Conservation (phyloP, 2,113 vertebrate species). For the Perca fluviatilis region DNA sequence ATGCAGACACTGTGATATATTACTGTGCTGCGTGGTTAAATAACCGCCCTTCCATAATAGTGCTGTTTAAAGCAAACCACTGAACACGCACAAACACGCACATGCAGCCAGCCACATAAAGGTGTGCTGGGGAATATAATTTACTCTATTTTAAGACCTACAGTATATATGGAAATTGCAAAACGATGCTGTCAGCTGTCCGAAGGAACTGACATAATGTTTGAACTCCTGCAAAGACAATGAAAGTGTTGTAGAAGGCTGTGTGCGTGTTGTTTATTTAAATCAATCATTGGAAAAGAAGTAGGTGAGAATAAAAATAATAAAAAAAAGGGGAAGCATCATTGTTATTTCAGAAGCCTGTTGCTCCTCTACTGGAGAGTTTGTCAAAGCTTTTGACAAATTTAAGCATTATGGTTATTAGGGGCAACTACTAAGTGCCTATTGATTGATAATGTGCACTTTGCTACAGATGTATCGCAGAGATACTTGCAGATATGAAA, state of each 20-base stretch:
- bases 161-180: neutral
- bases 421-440: neutral
- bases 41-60: slow-evolving; percentile 84
- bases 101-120: neutral
- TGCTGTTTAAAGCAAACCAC: slow-evolving; percentile 68
- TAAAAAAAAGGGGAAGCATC: neutral
- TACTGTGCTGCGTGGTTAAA: slow-evolving; percentile 76
- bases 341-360: neutral
- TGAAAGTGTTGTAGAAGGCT: neutral
- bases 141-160: neutral
- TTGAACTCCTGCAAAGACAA: neutral
- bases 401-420: neutral
- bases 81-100: slow-evolving; percentile 69
- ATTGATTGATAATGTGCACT: neutral
- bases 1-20: slow-evolving; percentile 62
- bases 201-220: neutral
- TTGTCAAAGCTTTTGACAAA: slow-evolving; percentile 1
- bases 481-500: slow-evolving; percentile 20
- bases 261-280: neutral
- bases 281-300: neutral
- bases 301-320: too few species aligned
- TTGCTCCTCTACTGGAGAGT: neutral
- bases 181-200: neutral
- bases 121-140: neutral
- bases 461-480: neutral